Percentiles rank a stretch among this genome's conserved stretches.
Conservation (phyloP, 2,888 invertebrate genomes). For the Ophion ellenae region DNA sequence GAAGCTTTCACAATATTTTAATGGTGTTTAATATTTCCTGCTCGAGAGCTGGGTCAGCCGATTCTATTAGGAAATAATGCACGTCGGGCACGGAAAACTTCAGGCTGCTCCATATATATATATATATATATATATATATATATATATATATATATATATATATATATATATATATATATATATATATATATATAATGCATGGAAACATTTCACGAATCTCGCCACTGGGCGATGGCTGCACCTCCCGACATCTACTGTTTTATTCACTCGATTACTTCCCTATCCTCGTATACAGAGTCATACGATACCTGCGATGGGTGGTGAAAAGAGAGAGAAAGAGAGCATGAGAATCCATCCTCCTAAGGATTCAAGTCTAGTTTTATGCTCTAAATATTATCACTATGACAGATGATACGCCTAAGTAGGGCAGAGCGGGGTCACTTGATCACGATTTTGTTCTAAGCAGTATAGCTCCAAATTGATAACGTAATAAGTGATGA, state of each 20-base stretch:
- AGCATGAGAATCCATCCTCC: slow-evolving; percentile 36
- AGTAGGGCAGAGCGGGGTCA: too few relatives aligned
- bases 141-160: too few relatives aligned
- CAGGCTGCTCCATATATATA: neutral
- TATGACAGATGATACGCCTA: too few relatives aligned
- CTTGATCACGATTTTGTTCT: too few relatives aligned
- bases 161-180: too few relatives aligned
- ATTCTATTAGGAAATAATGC: slow-evolving; percentile 78
- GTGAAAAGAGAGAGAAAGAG: slow-evolving; percentile 14
- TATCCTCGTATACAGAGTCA: slow-evolving; percentile 49
- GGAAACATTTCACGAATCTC: neutral
- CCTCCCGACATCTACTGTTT: slow-evolving; percentile 75
- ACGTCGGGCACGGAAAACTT: slow-evolving; percentile 22
- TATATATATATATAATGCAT: slow-evolving; percentile 14
- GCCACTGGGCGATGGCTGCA: slow-evolving; percentile 45
- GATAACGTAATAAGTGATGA: too few relatives aligned
- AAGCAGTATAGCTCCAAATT: too few relatives aligned
- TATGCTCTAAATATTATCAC: too few relatives aligned
- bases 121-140: too few relatives aligned
- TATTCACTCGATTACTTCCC: slow-evolving; percentile 80
- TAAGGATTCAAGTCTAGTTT: slow-evolving; percentile 17
- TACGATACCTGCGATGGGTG: slow-evolving; percentile 39
- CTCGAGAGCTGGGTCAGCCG: slow-evolving; percentile 69
- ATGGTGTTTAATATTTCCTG: slow-evolving; percentile 79
- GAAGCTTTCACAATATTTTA: slow-evolving; percentile 60